These are phyloP conservation scores for Drosophila parabipectinata DNA, from an alignment of 1,140 invertebrate genomes.

Conservation along the genomic window DNA sequence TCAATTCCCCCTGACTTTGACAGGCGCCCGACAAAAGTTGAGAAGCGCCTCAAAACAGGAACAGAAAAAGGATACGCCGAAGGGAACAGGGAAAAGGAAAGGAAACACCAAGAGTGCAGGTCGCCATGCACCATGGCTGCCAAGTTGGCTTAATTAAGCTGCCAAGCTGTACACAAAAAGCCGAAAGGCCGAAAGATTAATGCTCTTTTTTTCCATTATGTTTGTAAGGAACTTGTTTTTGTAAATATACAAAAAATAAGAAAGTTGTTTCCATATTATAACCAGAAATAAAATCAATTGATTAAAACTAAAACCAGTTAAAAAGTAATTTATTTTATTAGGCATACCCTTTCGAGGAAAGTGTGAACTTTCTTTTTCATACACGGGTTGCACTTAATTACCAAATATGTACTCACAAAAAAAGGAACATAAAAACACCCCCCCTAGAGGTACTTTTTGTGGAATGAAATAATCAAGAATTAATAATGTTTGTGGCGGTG, in stretches of 20 bases:
- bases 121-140: slow-evolving; percentile 25
- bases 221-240: too few relatives aligned
- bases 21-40: slow-evolving; percentile 46
- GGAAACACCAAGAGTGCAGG: slow-evolving; percentile 32
- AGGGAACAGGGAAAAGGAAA: slow-evolving; percentile 15
- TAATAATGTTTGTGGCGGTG: slow-evolving; percentile 53
- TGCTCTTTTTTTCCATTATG: slow-evolving; percentile 13
- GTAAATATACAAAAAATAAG: too few relatives aligned
- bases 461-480: slow-evolving; percentile 60
- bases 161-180: slow-evolving; percentile 16
- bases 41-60: slow-evolving; percentile 15
- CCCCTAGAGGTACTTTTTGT: slow-evolving; percentile 13
- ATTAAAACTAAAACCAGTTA: too few relatives aligned
- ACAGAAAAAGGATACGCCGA: slow-evolving; percentile 15
- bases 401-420: background rate
- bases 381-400: slow-evolving; percentile 3
- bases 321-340: too few relatives aligned
- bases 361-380: background rate
- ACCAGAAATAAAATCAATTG: background rate
- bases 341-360: too few relatives aligned
- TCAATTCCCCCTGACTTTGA: slow-evolving; percentile 45
- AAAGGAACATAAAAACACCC: background rate
- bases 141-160: slow-evolving; percentile 42
- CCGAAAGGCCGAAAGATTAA: slow-evolving; percentile 6
- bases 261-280: too few relatives aligned